A percentile compares a stretch with the other conserved stretches of the same genome.
These are phyloP conservation scores for Eupithecia tripunctaria DNA, from an alignment of 2,888 invertebrate species.

Conservation along the genomic window DNA sequence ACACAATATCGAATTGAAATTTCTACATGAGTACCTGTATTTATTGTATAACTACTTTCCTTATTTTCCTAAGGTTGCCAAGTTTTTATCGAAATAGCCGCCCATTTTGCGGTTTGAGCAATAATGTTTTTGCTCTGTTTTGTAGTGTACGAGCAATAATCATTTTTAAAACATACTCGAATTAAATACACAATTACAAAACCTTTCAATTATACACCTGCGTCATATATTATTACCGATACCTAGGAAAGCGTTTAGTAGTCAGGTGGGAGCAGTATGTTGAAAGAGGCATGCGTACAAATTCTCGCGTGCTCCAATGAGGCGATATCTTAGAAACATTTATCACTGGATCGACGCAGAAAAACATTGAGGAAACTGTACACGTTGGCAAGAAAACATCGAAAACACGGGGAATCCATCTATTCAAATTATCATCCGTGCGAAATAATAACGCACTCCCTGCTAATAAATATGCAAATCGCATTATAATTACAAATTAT, in stretches of 20 bases:
- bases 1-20: not conserved
- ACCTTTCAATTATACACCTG: not conserved
- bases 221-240: slow-evolving; percentile 1
- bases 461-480: slow-evolving; percentile 11
- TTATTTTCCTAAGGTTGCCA: not conserved
- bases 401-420: slow-evolving; percentile 23
- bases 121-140: not conserved
- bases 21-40: not conserved
- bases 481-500: slow-evolving; percentile 8
- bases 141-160: not conserved
- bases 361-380: slow-evolving; percentile 26
- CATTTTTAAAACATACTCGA: not conserved
- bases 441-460: slow-evolving; percentile 5
- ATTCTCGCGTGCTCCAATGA: slow-evolving; percentile 30
- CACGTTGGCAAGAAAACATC: slow-evolving; percentile 21
- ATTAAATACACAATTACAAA: not conserved
- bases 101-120: not conserved
- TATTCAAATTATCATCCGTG: slow-evolving; percentile 13
- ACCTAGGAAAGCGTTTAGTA: slow-evolving; percentile 21
- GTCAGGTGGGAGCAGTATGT: slow-evolving; percentile 25
- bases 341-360: slow-evolving; percentile 31
- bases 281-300: slow-evolving; percentile 26
- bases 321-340: slow-evolving; percentile 29
- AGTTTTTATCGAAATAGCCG: too few species aligned
- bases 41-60: not conserved